These are phyloP conservation scores for Knipowitschia caucasica DNA, from an alignment of 2,797 vertebrate species.

Conservation along the genomic window DNA sequence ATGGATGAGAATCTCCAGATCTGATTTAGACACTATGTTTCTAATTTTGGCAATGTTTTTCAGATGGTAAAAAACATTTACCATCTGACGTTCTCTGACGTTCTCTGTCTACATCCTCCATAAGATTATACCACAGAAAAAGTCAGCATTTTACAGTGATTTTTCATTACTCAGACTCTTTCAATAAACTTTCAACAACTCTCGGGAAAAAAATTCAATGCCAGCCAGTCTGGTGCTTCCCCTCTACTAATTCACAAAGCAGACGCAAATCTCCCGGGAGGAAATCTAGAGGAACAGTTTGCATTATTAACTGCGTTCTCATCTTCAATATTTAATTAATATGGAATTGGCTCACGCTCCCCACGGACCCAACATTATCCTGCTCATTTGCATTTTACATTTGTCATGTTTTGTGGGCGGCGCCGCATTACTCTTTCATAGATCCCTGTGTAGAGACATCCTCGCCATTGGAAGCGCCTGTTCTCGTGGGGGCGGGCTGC, in stretches of 20 bases:
- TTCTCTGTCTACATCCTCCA: too few species aligned
- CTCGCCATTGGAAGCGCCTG: constrained; percentile 45
- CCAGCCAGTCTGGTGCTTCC: constrained; percentile 14
- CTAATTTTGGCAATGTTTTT: too few species aligned
- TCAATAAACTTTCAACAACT: constrained; percentile 2
- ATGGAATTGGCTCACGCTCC: constrained; percentile 72
- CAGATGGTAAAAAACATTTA: too few species aligned
- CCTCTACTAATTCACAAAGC: constrained; percentile 38
- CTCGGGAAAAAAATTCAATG: constrained; percentile 9
- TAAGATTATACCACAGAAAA: not conserved
- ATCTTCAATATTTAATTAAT: constrained; percentile 78
- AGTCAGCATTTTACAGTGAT: not conserved
- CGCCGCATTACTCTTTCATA: constrained; percentile 65
- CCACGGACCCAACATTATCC: constrained; percentile 75
- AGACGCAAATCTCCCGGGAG: constrained; percentile 59
- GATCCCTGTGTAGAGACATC: constrained; percentile 53
- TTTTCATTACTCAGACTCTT: not conserved
- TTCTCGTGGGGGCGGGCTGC: constrained; percentile 51
- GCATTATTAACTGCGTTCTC: constrained; percentile 77
- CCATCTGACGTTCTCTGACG: too few species aligned
- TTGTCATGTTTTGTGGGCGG: constrained; percentile 71
- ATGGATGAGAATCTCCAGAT: too few species aligned
- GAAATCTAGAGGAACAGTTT: constrained; percentile 63
- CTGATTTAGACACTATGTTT: too few species aligned
- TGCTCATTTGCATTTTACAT: constrained; percentile 77